Evolutionary conservation across 2,888 invertebrate genomes (phyloP), one percentile per base, ranked within the genome.

Genomic region (Rhingia rostrata): DNA sequence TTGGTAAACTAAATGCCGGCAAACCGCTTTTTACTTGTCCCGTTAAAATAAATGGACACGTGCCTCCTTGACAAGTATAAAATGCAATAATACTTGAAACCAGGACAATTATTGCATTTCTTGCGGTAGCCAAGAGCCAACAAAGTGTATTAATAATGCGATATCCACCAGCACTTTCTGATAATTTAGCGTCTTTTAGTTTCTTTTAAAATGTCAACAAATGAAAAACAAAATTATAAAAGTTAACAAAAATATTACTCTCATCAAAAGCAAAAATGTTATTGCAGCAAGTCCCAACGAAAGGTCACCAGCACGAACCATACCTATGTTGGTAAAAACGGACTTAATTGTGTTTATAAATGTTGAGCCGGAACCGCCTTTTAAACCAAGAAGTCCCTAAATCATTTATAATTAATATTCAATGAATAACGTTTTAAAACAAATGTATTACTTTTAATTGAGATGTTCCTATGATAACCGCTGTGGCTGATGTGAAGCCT

Each of bases 401-500:
- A 86, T 41, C 3, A 22, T 6, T 22, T 33, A 37, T 33, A 35
- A 32, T n/a, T 35, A 3, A 45, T 14, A 58, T 35, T 4, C n/a
- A 3, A 6, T 47, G 6, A n/a, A 39, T 35, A 4, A 9, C 6
- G 32, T 14, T 53, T n/a, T 35, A 39, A 32, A 35, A 33, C 6
- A 4, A 33, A 7, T 32, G 6, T 47, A 92, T 88, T 35, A 93
- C 93, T 88, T 97, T 97, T 1, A 97, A 91, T 90, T 97, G 97
- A 0, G 97, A 97, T 12, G 95, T 95, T 4, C 96, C 96, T 77
- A 97, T 97, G 84, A 97, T 97, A 47, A 98, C 95, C 41, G 97
- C 97, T 0, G 97, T 97, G 0, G 97, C 97, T 5, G 97, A 97
- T 0, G 97, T 97, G 90, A 97, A 98, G 0, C 96, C 97, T 10